These are phyloP conservation scores for Sinella curviseta DNA, from an alignment of 1,140 invertebrate genomes.

Conservation along the genomic window DNA sequence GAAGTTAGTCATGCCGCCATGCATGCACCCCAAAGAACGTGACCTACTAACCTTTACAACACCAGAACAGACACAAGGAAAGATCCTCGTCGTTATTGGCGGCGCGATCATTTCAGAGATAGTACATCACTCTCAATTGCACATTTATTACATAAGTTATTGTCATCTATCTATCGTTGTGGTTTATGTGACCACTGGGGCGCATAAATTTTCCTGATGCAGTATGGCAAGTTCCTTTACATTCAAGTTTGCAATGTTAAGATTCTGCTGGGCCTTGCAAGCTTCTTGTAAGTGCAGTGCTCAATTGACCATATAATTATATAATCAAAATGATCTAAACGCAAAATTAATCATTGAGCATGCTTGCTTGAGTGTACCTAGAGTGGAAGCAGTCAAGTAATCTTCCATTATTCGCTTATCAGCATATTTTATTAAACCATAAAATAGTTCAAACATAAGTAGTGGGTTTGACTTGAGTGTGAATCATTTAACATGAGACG, in stretches of 20 bases:
- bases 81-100: neutral
- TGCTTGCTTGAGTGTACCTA: neutral
- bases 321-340: too few relatives aligned
- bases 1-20: neutral
- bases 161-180: too few relatives aligned
- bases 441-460: neutral
- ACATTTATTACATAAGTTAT: too few relatives aligned
- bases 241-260: too few relatives aligned
- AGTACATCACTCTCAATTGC: neutral
- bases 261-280: too few relatives aligned
- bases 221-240: too few relatives aligned
- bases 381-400: neutral
- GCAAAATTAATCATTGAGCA: too few relatives aligned
- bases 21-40: neutral
- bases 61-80: neutral
- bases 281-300: too few relatives aligned
- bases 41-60: conserved; percentile 11
- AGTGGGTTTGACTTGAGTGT: too few relatives aligned
- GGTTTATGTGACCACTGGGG: too few relatives aligned
- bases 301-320: too few relatives aligned
- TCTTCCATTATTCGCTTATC: neutral
- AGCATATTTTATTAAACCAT: neutral
- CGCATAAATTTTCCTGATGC: too few relatives aligned
- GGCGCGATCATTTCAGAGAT: neutral
- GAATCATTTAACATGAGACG: neutral